phyloP scores from a whole-genome alignment of 2,797 vertebrate species.

The Gymnoscopelus microlampas region DNA sequence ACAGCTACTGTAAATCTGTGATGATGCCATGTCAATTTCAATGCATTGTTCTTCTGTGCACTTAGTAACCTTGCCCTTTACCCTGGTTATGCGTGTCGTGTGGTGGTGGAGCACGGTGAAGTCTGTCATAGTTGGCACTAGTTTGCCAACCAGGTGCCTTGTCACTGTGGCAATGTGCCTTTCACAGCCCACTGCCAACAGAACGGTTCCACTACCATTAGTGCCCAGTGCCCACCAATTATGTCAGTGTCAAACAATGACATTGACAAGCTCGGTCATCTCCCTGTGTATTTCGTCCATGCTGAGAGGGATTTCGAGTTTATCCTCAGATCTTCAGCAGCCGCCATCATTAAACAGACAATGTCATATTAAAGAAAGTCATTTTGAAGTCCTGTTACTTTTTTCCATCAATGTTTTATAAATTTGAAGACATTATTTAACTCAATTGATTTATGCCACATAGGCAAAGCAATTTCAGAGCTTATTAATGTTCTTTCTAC shows the following conservation, averaged over 20 bases:
- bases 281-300: not conserved
- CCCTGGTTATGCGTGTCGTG: not conserved
- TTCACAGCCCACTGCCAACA: constrained; percentile 4
- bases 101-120: not conserved
- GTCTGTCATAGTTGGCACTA: not conserved
- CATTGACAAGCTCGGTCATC: not conserved
- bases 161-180: constrained; percentile 16
- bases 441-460: not conserved
- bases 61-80: too few relatives aligned
- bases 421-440: too few relatives aligned
- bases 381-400: not conserved
- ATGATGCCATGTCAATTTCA: too few relatives aligned
- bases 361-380: not conserved
- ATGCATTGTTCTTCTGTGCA: too few relatives aligned
- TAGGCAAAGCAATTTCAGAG: not conserved
- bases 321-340: not conserved
- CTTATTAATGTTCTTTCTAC: not conserved
- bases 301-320: not conserved
- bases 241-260: not conserved
- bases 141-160: not conserved
- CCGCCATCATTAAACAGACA: not conserved
- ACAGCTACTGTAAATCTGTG: too few relatives aligned
- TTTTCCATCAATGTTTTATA: not conserved
- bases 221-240: not conserved
- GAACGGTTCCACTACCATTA: not conserved